Evolutionary conservation across 2,888 invertebrate genomes (phyloP).

Genomic region (Tetramorium bicarinatum): DNA sequence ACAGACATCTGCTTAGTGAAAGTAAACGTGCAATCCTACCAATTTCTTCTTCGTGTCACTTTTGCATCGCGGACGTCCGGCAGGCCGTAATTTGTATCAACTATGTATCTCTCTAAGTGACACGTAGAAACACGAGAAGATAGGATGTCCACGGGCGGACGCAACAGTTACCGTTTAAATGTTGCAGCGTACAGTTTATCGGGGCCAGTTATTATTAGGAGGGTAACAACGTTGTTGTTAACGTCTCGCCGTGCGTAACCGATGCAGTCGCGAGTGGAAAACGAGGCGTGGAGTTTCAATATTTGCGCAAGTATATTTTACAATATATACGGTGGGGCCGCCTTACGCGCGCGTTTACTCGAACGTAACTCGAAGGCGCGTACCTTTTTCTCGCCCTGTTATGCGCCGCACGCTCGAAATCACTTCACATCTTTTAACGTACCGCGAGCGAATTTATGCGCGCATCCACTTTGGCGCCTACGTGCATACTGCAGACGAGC

Average conservation of each 20-base stretch:
- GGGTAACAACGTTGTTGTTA: conserved; percentile 38
- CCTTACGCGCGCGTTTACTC: conserved; percentile 45
- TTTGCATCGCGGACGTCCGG: conserved; percentile 20
- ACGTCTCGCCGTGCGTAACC: conserved; percentile 48
- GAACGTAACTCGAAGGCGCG: conserved; percentile 49
- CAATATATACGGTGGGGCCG: conserved; percentile 24
- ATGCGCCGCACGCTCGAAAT: conserved; percentile 57
- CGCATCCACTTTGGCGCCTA: conserved; percentile 58
- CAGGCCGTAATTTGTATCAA: conserved; percentile 31
- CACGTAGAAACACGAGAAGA: background rate
- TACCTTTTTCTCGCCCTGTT: conserved; percentile 55
- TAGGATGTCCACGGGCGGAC: background rate
- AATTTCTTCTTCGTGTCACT: conserved; percentile 61
- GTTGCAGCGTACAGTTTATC: background rate
- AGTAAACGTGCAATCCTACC: conserved; percentile 61
- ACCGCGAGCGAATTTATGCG: conserved; percentile 57
- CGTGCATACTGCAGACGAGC: conserved; percentile 46
- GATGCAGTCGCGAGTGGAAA: conserved; percentile 19
- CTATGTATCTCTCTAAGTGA: background rate
- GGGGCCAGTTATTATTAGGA: conserved; percentile 10
- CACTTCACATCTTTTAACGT: conserved; percentile 58
- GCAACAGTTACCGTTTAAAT: conserved; percentile 19
- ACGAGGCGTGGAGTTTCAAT: conserved; percentile 40
- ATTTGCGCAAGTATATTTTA: conserved; percentile 50
- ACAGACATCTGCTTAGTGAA: conserved; percentile 68